These are phyloP conservation scores for Xestia xanthographa DNA, from an alignment of 2,888 invertebrate genomes.

Conservation along the genomic window DNA sequence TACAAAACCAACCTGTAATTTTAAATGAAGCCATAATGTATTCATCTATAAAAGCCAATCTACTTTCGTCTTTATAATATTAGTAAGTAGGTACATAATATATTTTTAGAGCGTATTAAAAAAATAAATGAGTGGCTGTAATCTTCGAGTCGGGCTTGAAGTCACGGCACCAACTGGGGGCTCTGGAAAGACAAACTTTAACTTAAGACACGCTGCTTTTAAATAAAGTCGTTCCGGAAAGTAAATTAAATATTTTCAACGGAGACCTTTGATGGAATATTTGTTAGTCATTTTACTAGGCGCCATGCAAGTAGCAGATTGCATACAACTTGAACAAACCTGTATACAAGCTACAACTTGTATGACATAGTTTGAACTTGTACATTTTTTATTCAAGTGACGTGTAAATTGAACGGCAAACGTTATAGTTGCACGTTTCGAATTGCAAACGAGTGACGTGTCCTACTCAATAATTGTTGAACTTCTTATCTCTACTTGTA, in stretches of 20 bases:
- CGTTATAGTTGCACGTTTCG: too few species aligned
- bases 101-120: slow-evolving; percentile 53
- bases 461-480: too few species aligned
- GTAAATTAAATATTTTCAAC: slow-evolving; percentile 5
- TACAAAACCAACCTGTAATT: neutral
- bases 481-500: too few species aligned
- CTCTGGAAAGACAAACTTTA: slow-evolving; percentile 60
- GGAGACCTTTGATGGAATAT: neutral
- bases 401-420: too few species aligned
- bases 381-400: too few species aligned
- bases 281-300: neutral
- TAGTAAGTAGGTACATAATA: slow-evolving; percentile 22
- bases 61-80: slow-evolving; percentile 47
- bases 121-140: slow-evolving; percentile 63
- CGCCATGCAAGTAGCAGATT: too few species aligned
- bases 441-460: too few species aligned
- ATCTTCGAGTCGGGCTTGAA: slow-evolving; percentile 47
- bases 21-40: slow-evolving; percentile 60
- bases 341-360: too few species aligned
- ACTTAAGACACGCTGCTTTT: slow-evolving; percentile 33
- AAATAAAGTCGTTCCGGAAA: slow-evolving; percentile 43
- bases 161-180: slow-evolving; percentile 55
- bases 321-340: too few species aligned
- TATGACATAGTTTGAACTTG: too few species aligned
- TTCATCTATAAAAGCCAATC: slow-evolving; percentile 40